Percentiles rank a stretch among this genome's conserved stretches.
phyloP scores from a whole-genome alignment of 1,140 invertebrate species.

The Branchinecta lindahli region DNA sequence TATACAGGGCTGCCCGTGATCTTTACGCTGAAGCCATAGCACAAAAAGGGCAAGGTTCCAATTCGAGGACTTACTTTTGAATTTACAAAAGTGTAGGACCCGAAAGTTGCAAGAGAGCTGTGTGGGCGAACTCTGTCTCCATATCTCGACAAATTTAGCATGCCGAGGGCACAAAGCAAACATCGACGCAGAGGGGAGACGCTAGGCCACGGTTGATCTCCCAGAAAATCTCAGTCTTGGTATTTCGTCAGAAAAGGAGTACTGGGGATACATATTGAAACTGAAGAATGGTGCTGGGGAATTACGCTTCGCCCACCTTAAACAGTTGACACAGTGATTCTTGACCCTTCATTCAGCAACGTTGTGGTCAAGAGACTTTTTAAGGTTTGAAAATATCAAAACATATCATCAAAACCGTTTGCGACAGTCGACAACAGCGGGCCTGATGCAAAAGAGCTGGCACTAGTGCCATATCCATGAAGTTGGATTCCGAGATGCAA shows the following conservation, averaged over 20 bases:
- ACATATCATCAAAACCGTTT: conserved; percentile 1
- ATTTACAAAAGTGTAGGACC: neutral
- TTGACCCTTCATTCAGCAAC: conserved; percentile 8
- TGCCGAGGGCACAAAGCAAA: neutral
- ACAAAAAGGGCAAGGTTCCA: conserved; percentile 11
- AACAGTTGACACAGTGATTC: conserved; percentile 5
- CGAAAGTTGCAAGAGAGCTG: neutral
- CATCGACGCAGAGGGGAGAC: conserved; percentile 10
- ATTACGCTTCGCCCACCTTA: conserved; percentile 4
- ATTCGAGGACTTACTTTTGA: neutral
- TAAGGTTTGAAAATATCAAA: conserved; percentile 1
- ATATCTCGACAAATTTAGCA: neutral
- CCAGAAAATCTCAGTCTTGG: conserved; percentile 5
- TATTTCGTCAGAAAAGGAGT: conserved; percentile 5
- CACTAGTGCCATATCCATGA: conserved; percentile 8
- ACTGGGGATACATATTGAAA: conserved; percentile 5
- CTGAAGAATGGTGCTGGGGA: conserved; percentile 4
- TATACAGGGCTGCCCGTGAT: conserved; percentile 12
- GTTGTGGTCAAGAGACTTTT: conserved; percentile 8
- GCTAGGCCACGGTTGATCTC: neutral
- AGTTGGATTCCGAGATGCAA: conserved; percentile 5
- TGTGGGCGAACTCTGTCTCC: neutral
- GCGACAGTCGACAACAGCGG: conserved; percentile 4
- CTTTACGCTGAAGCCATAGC: conserved; percentile 12
- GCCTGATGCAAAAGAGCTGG: conserved; percentile 4